Evolutionary conservation across 2,888 invertebrate genomes (phyloP), one percentile per base, ranked within the genome.

Genomic region (Pandemis corylana): DNA sequence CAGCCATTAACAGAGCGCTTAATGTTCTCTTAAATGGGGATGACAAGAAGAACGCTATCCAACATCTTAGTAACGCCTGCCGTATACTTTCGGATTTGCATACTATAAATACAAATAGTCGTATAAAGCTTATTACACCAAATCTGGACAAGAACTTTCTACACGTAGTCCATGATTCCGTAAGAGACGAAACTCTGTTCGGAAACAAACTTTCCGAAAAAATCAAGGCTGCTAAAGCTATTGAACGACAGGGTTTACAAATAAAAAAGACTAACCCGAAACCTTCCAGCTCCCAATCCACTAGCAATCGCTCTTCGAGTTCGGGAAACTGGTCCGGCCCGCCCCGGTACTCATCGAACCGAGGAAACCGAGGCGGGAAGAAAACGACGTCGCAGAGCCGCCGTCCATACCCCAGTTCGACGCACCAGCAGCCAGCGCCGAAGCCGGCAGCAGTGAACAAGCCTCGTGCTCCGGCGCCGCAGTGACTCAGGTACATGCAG

Each of bases 151-250:
- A 82, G 80, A 49, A n/a, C 73, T 2, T 78, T 78, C 44, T 46
- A 0, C 71, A 65, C 7, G 42, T 79, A 0, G 74, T 78, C 12
- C 63, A 78, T 9, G 80, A 80, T 0, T 3, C 13, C 0, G 79
- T 78, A 12, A 66, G 80, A 13, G 80, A 82, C 59, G 77, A 78
- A 12, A 72, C 71, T 0, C 61, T 82, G 0, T 80, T 79, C 20
- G 80, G 79, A 0, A 56, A 13, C 5, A 75, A 67, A 13, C 44
- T 80, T 0, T 28, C 76, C 1, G 78, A 80, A 13, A 77, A 78
- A 53, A 78, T 78, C 4, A 78, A 78, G 42, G 77, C 77, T 0
- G 36, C 77, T 5, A 67, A 67, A 7, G 66, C 13, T 7, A 67
- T 67, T 7, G 66, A 67, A n/a, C 41, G 53, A 53, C 66, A 67